Evolutionary conservation across 2,113 vertebrate species (phyloP).

Genomic region (Vireo altiloquus): DNA sequence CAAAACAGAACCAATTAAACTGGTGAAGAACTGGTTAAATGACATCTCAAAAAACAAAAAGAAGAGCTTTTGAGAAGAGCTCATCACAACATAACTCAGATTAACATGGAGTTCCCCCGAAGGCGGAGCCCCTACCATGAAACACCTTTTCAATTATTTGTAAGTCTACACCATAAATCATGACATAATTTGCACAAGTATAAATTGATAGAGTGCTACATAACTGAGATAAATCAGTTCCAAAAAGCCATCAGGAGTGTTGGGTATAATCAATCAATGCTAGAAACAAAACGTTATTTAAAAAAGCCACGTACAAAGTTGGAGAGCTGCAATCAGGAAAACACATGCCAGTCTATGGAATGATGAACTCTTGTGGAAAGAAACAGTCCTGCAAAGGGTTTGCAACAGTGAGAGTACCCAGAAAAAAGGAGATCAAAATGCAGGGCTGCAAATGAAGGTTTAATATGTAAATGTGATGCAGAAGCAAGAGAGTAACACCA

Average conservation of each 20-base stretch:
- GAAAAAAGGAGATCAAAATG: not conserved
- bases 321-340: not conserved
- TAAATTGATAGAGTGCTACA: not conserved
- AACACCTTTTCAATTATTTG: not conserved
- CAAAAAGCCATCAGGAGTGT: not conserved
- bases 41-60: not conserved
- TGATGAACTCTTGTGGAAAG: not conserved
- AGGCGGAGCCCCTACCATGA: accelerated
- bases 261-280: not conserved
- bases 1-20: not conserved
- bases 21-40: not conserved
- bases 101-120: not conserved
- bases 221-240: not conserved
- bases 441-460: not conserved
- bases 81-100: not conserved
- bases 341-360: not conserved
- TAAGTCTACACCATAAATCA: not conserved
- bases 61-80: not conserved
- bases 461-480: not conserved
- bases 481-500: not conserved
- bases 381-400: not conserved
- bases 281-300: not conserved
- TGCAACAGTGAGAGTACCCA: not conserved
- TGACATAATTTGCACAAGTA: not conserved
- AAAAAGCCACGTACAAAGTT: not conserved